A percentile compares a stretch with the other conserved stretches of the same genome.
Evolutionary conservation across 2,113 vertebrate genomes (phyloP).

Genomic region (Thunnus maccoyii): DNA sequence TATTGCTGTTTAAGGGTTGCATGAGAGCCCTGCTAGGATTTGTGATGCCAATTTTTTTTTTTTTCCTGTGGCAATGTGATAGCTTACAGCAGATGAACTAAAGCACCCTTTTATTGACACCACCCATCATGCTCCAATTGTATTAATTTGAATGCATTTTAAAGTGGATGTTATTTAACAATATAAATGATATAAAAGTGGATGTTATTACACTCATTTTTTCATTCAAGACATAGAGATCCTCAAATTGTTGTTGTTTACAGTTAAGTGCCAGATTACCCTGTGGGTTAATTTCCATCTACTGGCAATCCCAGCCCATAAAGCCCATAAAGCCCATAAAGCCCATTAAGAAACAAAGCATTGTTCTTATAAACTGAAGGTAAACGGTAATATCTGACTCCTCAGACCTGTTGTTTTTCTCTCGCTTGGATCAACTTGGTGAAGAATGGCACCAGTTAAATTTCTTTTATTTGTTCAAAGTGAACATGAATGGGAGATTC

Average conservation of each 20-base stretch:
- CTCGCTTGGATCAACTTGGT: not conserved
- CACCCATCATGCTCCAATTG: not conserved
- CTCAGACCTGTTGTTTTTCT: not conserved
- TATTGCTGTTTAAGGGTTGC: slow-evolving; percentile 39
- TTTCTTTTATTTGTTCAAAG: slow-evolving; percentile 42
- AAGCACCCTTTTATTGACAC: not conserved
- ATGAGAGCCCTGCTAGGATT: not conserved
- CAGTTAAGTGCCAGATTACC: slow-evolving; percentile 4
- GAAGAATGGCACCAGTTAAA: slow-evolving; percentile 13
- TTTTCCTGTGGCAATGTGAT: not conserved
- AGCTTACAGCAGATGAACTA: not conserved
- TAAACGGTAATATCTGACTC: slow-evolving; percentile 18
- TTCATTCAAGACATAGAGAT: too few species aligned
- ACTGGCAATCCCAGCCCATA: not conserved
- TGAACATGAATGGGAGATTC: slow-evolving; percentile 29
- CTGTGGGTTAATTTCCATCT: slow-evolving; percentile 19
- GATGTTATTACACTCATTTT: too few species aligned
- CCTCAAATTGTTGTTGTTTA: not conserved
- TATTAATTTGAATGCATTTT: slow-evolving; percentile 1
- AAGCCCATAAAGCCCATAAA: too few species aligned
- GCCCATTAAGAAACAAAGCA: slow-evolving; percentile 5
- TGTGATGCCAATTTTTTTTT: slow-evolving; percentile 7
- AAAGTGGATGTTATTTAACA: not conserved
- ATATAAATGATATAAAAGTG: too few species aligned
- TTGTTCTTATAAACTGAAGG: slow-evolving; percentile 6